Evolutionary conservation across 2,888 invertebrate genomes (phyloP), one percentile per base, ranked within the genome.

Genomic region (Cheilosia pagana): DNA sequence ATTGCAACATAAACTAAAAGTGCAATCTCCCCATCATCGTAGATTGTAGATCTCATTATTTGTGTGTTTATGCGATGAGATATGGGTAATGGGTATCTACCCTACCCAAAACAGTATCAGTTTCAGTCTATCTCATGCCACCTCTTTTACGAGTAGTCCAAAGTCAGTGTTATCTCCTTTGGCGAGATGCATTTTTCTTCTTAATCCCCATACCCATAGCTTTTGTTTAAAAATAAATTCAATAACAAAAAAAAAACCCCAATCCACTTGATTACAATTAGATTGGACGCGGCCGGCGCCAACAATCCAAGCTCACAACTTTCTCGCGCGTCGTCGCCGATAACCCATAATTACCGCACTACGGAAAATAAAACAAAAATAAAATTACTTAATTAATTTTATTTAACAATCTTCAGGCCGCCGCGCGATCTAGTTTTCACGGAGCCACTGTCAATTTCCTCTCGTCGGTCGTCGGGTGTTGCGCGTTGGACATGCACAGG

Each of bases 351-450:
- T 83, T 83, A 79, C 43, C 59, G 67, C 53, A 53, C 55, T 31
- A 59, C 41, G 50, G 39, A 57, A 76, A 68, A 76, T 35, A 72
- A 67, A 60, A 67, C 28, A 12, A 60, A 67, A 70, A 52, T 50
- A 57, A 78, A 68, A 83, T 83, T 83, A 79, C 67, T 83, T 74
- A 83, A 83, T 83, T 83, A 83, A 83, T 79, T 67, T 72, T 79
- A 70, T 83, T 83, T 70, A 74, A 68, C 79, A 79, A 83, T 79
- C 79, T 70, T 63, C 39, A 41, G 74, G 68, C 28, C 48, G 63
- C 25, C 28, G 28, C 28, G 28, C 74, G 72, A 79, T 82, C 78
- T 78, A 78, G 77, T 82, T 78, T 78, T 62, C 45, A 62, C 43
- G 77, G 63, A 74, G 74, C 79, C 83, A 63, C 50, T 59, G 71